Evolutionary conservation across 2,888 invertebrate genomes (phyloP), one percentile per base, ranked within the genome.

Genomic region (Notodonta ziczac): DNA sequence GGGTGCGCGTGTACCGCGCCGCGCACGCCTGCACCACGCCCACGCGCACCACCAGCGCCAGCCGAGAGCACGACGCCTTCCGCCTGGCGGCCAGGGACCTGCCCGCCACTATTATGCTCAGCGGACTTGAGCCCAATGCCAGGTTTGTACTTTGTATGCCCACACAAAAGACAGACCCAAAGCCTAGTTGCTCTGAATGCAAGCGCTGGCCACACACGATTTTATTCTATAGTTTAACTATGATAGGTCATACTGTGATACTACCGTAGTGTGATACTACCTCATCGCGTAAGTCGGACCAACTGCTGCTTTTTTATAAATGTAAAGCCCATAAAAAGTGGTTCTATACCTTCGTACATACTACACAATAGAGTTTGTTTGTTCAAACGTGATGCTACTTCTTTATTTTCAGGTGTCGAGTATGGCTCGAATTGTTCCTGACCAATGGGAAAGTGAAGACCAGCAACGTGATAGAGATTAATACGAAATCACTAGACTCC

Each of bases 381-480:
- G 24, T 24, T 1, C 24, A 24, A 24, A 2, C 1, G 2, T 24
- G 24, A 24, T 24, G 24, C 2, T 44, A 53, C 40, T 24, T 53
- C 48, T 63, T 60, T 44, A 66, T 70, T 76, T 81, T 53, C 83
- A 96, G 97, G 79, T 98, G 98, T 84, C 96, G 97, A 54, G 93
- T 98, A 32, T 98, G 98, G 98, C 88, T 98, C 68, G 98, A 98
- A 81, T 95, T 98, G 69, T 98, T 98, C 87, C 90, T 98, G 50
- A 97, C 97, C 0, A 98, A 98, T 84, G 98, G 98, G 16, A 97
- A 97, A 83, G 97, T 97, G 65, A 97, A 97, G 85, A 97, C 97
- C 59, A 98, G 98, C 80, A 98, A 98, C 77, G 98, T 98, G 0
- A 95, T 98, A 77, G 97, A 97, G 79, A 97, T 98, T 69, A 95